These are phyloP conservation scores for Zoanthus sociatus DNA, from an alignment of 92 coral and sea anemone genomes.

Conservation along the genomic window DNA sequence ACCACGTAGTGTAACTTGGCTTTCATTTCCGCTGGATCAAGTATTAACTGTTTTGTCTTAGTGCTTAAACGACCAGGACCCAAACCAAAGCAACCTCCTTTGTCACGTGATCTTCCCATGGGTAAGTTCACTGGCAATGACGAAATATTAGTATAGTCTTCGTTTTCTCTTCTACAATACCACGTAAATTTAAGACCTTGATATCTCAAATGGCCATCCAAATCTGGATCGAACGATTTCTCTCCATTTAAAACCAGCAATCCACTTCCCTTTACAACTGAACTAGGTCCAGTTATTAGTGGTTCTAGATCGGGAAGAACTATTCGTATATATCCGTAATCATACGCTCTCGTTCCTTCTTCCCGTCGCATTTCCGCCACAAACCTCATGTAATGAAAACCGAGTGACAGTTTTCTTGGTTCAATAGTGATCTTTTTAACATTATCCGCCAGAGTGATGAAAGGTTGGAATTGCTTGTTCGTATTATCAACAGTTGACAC, in stretches of 20 bases:
- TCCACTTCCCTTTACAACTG: constrained; percentile 71
- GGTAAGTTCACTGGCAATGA: constrained; percentile 64
- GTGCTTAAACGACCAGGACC: constrained; percentile 78
- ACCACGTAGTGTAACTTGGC: constrained; percentile 65
- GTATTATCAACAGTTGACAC: constrained; percentile 49
- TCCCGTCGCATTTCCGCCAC: constrained; percentile 75
- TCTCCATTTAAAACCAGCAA: constrained; percentile 61
- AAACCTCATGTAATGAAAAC: constrained; percentile 65
- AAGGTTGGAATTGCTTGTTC: constrained; percentile 57
- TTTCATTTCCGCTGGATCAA: constrained; percentile 51
- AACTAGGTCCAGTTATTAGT: constrained; percentile 56
- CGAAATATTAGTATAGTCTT: constrained; percentile 63
- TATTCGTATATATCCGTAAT: constrained; percentile 75
- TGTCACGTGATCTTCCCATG: constrained; percentile 47
- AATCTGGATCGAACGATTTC: constrained; percentile 74
- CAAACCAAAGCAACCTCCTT: constrained; percentile 87
- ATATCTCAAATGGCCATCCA: constrained; percentile 18
- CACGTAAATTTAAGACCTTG: constrained; percentile 67
- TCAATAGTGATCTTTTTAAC: constrained; percentile 42
- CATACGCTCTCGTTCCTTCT: constrained; percentile 76
- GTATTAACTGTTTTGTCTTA: constrained; percentile 49
- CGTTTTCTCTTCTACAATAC: constrained; percentile 74
- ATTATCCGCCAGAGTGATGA: constrained; percentile 51
- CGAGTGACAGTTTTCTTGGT: constrained; percentile 57
- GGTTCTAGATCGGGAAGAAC: constrained; percentile 74